Conservation (phyloP, 2,888 invertebrate genomes). For the Drosophila mulleri region DNA sequence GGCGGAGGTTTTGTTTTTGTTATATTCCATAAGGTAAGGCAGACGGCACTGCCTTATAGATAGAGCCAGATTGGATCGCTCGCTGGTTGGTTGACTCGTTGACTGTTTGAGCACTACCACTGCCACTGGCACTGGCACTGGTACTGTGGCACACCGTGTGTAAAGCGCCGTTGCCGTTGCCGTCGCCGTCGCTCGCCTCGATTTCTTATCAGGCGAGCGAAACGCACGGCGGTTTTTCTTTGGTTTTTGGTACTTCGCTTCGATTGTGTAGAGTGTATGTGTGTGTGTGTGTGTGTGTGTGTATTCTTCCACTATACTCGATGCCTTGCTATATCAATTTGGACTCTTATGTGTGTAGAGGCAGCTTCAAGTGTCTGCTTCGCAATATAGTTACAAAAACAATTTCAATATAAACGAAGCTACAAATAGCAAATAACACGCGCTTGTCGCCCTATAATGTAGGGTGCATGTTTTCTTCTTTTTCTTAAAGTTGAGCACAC, state of each 20-base stretch:
- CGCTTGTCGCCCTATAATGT: slow-evolving; percentile 6
- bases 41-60: slow-evolving; percentile 40
- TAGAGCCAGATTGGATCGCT: slow-evolving; percentile 54
- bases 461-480: slow-evolving; percentile 9
- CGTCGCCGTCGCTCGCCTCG: slow-evolving; percentile 17
- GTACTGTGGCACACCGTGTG: slow-evolving; percentile 20
- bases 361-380: slow-evolving; percentile 29
- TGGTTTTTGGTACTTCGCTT: slow-evolving; percentile 36
- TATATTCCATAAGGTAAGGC: slow-evolving; percentile 25
- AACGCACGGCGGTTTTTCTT: slow-evolving; percentile 56
- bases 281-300: slow-evolving; percentile 14
- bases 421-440: slow-evolving; percentile 8
- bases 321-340: slow-evolving; percentile 36
- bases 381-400: slow-evolving; percentile 17
- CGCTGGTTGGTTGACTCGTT: slow-evolving; percentile 37
- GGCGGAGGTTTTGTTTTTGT: slow-evolving; percentile 23
- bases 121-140: slow-evolving; percentile 28
- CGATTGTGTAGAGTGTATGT: slow-evolving; percentile 24
- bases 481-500: slow-evolving; percentile 2
- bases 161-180: slow-evolving; percentile 3
- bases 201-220: slow-evolving; percentile 53
- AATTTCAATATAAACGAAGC: slow-evolving; percentile 17
- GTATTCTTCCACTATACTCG: slow-evolving; percentile 16
- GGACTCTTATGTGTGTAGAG: slow-evolving; percentile 20
- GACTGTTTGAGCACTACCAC: slow-evolving; percentile 44